These are phyloP conservation scores for Tachina grossa DNA, from an alignment of 2,888 invertebrate genomes.

Conservation along the genomic window DNA sequence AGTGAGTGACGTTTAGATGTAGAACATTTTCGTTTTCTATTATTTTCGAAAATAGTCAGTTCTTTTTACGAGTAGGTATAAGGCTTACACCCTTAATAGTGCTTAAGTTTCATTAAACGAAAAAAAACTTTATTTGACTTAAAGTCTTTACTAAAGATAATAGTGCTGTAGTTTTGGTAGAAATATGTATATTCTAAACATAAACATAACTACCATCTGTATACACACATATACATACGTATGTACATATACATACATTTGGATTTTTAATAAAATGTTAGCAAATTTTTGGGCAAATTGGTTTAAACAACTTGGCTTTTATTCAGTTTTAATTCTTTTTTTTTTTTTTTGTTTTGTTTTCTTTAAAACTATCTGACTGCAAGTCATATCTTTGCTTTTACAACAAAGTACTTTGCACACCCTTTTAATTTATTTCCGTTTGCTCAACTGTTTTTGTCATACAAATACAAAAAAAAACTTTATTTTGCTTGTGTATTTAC, in stretches of 20 bases:
- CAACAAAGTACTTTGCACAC: slow-evolving; percentile 1
- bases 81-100: slow-evolving; percentile 1
- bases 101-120: slow-evolving; percentile 14
- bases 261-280: neutral
- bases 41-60: slow-evolving; percentile 1
- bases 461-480: slow-evolving; percentile 43
- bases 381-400: slow-evolving; percentile 46
- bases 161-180: neutral
- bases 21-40: neutral
- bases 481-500: slow-evolving; percentile 49
- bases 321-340: slow-evolving; percentile 31
- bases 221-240: neutral
- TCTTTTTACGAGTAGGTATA: neutral
- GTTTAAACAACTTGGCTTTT: slow-evolving; percentile 26
- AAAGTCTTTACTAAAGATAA: slow-evolving; percentile 2
- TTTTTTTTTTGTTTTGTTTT: neutral
- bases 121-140: slow-evolving; percentile 1
- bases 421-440: slow-evolving; percentile 35
- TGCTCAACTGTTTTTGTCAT: slow-evolving; percentile 29
- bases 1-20: too few relatives aligned
- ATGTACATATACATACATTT: neutral
- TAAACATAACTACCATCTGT: slow-evolving; percentile 3
- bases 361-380: slow-evolving; percentile 17
- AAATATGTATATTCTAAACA: slow-evolving; percentile 3
- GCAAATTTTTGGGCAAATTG: slow-evolving; percentile 35